Evolutionary conservation across 1,140 invertebrate genomes (phyloP).

Genomic region (Hesperophylax magnus): DNA sequence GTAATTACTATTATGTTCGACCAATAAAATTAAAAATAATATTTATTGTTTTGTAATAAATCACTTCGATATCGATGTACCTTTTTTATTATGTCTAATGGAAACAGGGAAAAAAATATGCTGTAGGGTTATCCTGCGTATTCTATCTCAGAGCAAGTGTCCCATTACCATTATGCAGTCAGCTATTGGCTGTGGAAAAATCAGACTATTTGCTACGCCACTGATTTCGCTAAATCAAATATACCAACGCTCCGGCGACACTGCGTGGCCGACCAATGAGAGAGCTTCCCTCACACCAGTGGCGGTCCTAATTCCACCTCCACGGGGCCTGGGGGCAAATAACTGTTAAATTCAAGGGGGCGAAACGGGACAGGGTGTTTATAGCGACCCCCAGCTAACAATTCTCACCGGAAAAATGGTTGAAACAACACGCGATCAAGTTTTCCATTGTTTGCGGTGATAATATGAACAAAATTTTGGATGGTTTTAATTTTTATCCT

Average conservation of each 20-base stretch:
- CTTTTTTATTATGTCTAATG: too few species aligned
- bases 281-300: background rate
- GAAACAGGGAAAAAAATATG: too few species aligned
- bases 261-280: background rate
- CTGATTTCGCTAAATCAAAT: conserved; percentile 2
- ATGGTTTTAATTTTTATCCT: background rate
- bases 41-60: too few species aligned
- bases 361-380: background rate
- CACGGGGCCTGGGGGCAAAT: background rate
- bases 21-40: too few species aligned
- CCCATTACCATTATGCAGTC: too few species aligned
- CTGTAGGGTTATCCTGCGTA: too few species aligned
- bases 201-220: background rate
- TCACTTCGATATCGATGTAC: too few species aligned
- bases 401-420: background rate
- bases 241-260: background rate
- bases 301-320: conserved; percentile 13
- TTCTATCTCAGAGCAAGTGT: too few species aligned
- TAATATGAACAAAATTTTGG: background rate
- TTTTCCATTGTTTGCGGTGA: conserved; percentile 16
- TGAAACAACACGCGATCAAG: conserved; percentile 24
- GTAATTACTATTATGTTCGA: too few species aligned
- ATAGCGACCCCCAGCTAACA: background rate
- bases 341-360: conserved; percentile 20
- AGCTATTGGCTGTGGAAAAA: too few species aligned